Evolutionary conservation across 2,888 invertebrate species (phyloP).

Genomic region (Andrena fulva): DNA sequence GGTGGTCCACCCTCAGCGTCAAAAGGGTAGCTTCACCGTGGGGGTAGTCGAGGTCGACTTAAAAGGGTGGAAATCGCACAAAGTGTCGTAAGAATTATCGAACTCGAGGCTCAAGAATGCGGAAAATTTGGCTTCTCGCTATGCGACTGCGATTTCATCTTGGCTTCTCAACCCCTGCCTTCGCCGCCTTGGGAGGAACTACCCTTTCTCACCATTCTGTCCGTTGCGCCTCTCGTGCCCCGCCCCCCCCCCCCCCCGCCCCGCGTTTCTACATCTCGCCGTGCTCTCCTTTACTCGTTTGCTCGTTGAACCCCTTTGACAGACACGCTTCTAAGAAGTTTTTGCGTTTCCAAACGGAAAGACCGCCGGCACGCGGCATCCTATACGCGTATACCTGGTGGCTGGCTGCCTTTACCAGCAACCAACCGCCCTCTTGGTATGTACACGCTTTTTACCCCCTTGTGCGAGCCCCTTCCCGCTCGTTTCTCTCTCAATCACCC

Average conservation of each 20-base stretch:
- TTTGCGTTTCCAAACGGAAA: slow-evolving; percentile 64
- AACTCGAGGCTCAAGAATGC: slow-evolving; percentile 76
- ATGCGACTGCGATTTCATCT: slow-evolving; percentile 48
- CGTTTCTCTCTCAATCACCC: slow-evolving; percentile 73
- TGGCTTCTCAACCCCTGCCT: slow-evolving; percentile 44
- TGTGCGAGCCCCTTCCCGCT: slow-evolving; percentile 51
- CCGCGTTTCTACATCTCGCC: slow-evolving; percentile 41
- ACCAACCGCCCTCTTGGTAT: slow-evolving; percentile 42
- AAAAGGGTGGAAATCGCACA: slow-evolving; percentile 71
- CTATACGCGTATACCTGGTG: slow-evolving; percentile 37
- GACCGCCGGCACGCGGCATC: slow-evolving; percentile 53
- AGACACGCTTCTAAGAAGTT: slow-evolving; percentile 60
- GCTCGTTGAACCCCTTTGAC: slow-evolving; percentile 64
- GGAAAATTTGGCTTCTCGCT: slow-evolving; percentile 75
- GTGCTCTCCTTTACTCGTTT: slow-evolving; percentile 37
- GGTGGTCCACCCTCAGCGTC: slow-evolving; percentile 32
- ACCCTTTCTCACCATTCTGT: slow-evolving; percentile 60
- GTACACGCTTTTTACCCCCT: slow-evolving; percentile 59
- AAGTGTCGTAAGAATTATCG: slow-evolving; percentile 76
- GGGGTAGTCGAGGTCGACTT: slow-evolving; percentile 43
- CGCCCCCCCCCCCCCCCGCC: no score
- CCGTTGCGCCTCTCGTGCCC: slow-evolving; percentile 15
- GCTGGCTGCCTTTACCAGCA: slow-evolving; percentile 38
- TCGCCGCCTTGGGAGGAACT: slow-evolving; percentile 30
- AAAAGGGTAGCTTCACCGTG: slow-evolving; percentile 42